Conservation (phyloP, 92 coral and sea anemone genomes). For the Anthopleura xanthogrammica region DNA sequence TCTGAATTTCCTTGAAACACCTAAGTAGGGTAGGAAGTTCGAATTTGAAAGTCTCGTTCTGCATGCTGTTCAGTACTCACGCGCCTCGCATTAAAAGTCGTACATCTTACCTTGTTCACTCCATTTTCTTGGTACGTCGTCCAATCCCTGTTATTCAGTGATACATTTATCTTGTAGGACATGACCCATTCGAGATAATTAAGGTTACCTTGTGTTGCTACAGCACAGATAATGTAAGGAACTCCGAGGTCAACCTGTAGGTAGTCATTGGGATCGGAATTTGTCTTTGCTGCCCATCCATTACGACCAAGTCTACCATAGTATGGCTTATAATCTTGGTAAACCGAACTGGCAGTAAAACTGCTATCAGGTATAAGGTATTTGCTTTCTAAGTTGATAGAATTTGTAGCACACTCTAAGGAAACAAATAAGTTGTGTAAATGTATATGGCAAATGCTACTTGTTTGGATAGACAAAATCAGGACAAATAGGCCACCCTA, state of each 20-base stretch:
- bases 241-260: constrained; percentile 31
- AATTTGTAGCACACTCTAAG: too few species aligned
- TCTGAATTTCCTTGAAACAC: too few species aligned
- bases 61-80: neutral
- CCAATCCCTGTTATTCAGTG: constrained; percentile 35
- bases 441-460: too few species aligned
- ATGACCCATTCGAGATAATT: constrained; percentile 38
- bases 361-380: too few species aligned
- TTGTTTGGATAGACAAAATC: too few species aligned
- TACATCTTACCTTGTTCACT: constrained; percentile 30
- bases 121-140: constrained; percentile 36
- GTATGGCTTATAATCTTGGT: neutral
- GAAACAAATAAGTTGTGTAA: too few species aligned
- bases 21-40: neutral
- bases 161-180: constrained; percentile 35
- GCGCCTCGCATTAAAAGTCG: neutral
- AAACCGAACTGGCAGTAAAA: too few species aligned
- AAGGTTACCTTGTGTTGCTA: constrained; percentile 36
- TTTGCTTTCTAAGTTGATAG: too few species aligned
- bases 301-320: neutral
- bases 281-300: constrained; percentile 16
- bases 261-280: constrained; percentile 1
- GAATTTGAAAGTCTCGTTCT: neutral
- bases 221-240: constrained; percentile 27
- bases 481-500: too few species aligned